These are phyloP conservation scores for Chelonus formosanus DNA, from an alignment of 2,888 invertebrate genomes.

Conservation along the genomic window DNA sequence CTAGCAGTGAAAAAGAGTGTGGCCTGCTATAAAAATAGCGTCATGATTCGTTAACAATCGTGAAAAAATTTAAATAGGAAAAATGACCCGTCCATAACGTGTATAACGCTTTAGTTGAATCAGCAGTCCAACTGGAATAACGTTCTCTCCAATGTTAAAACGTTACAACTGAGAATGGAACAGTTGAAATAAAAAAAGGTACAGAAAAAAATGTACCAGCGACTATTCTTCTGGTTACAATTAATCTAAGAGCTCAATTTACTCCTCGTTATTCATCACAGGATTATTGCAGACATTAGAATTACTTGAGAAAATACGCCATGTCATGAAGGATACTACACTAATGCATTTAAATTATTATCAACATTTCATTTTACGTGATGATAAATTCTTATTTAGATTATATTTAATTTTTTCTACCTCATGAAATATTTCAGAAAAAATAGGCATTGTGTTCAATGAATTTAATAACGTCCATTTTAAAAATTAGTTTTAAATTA, in stretches of 20 bases:
- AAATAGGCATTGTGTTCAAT: too few species aligned
- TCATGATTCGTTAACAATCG: constrained; percentile 46
- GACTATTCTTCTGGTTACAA: constrained; percentile 43
- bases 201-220: constrained; percentile 17
- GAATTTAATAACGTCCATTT: too few species aligned
- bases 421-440: too few species aligned
- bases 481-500: too few species aligned
- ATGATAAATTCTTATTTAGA: too few species aligned
- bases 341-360: too few species aligned
- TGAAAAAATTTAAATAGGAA: constrained; percentile 19
- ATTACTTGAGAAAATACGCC: neutral
- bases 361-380: too few species aligned
- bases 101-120: constrained; percentile 47
- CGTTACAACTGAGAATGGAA: neutral
- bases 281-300: constrained; percentile 33
- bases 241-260: constrained; percentile 55
- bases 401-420: too few species aligned
- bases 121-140: constrained; percentile 49
- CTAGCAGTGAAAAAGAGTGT: neutral
- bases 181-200: neutral
- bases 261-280: constrained; percentile 53
- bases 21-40: constrained; percentile 33
- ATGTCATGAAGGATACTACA: too few species aligned
- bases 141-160: constrained; percentile 36
- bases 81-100: constrained; percentile 34